A percentile compares a stretch with the other conserved stretches of the same genome.
These are phyloP conservation scores for Bombus confusus DNA, from an alignment of 1,140 invertebrate species.

Conservation along the genomic window DNA sequence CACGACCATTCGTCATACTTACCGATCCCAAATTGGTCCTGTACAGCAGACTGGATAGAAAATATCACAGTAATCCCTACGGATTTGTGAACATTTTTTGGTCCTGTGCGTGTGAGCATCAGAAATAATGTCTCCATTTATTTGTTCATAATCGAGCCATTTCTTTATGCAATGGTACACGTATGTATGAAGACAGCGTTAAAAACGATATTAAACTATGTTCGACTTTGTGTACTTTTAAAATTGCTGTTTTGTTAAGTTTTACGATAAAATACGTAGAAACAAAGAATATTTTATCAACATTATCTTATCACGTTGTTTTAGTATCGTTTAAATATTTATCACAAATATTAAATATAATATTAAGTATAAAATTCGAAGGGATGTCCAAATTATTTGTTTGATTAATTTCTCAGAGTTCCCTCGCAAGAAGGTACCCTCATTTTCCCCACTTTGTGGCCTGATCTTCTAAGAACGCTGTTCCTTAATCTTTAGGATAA, in stretches of 20 bases:
- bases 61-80: conserved; percentile 53
- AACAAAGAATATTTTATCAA: not conserved
- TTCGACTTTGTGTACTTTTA: no score
- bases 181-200: no score
- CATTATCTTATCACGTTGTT: not conserved
- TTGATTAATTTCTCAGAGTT: not conserved
- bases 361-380: not conserved
- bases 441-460: not conserved
- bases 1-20: conserved; percentile 65
- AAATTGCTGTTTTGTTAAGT: not conserved
- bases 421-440: not conserved
- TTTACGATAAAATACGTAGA: not conserved
- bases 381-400: not conserved
- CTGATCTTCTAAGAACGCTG: not conserved
- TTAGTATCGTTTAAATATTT: not conserved
- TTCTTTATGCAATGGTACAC: not conserved
- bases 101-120: not conserved
- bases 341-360: not conserved
- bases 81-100: conserved; percentile 37
- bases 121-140: not conserved
- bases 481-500: not conserved
- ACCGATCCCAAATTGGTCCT: conserved; percentile 60
- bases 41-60: conserved; percentile 48
- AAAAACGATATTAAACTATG: no score
- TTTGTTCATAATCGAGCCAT: not conserved